These are phyloP conservation scores for Corythornis madagascariensis DNA, from an alignment of 2,113 vertebrate species.

Conservation along the genomic window DNA sequence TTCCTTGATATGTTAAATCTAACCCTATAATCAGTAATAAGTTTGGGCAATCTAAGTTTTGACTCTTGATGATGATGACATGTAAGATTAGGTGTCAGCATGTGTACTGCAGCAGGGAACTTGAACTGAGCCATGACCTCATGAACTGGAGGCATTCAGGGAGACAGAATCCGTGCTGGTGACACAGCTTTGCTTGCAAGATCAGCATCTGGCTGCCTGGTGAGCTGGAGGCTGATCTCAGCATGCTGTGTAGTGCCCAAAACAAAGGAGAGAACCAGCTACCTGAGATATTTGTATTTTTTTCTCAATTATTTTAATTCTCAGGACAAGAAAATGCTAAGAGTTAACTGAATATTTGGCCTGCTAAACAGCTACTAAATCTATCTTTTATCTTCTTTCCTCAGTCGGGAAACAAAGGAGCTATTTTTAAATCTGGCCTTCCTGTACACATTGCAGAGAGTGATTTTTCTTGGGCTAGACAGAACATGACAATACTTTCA, in stretches of 20 bases:
- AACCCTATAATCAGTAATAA: not conserved
- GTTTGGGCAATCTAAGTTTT: not conserved
- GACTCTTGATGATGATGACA: not conserved
- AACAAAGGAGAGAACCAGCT: not conserved
- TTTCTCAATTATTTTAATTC: not conserved
- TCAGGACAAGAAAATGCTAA: not conserved
- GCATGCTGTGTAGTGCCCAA: not conserved
- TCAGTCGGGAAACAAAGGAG: not conserved
- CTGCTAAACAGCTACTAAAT: not conserved
- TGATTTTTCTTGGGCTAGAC: not conserved
- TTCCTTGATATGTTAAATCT: not conserved
- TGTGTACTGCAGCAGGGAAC: not conserved
- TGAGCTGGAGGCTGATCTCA: no score
- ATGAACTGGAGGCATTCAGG: not conserved
- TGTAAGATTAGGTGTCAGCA: not conserved
- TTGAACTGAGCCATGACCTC: accelerated
- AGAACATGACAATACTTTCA: not conserved
- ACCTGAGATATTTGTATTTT: not conserved
- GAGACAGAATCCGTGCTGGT: not conserved
- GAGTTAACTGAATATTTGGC: not conserved
- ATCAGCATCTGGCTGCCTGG: not conserved
- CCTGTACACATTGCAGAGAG: not conserved
- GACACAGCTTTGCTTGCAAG: not conserved
- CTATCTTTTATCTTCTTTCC: not conserved
- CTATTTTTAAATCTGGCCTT: slow-evolving; percentile 40